Conservation (phyloP, 2,113 vertebrate species). For the Chlamydotis undulata region DNA sequence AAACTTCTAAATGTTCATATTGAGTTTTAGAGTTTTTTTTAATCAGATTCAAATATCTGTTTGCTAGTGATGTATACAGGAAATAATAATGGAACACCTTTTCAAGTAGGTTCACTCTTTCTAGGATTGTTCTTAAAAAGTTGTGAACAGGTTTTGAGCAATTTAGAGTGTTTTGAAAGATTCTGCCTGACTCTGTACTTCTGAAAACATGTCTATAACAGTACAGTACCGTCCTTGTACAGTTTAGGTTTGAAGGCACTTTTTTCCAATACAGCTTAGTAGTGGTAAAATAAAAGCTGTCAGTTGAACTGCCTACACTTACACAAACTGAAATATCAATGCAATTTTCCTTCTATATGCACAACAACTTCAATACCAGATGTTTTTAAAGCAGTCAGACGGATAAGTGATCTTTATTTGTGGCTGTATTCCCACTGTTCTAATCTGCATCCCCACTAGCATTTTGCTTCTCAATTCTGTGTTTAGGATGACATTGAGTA, state of each 20-base stretch:
- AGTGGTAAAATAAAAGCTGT: not conserved
- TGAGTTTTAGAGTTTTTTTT: not conserved
- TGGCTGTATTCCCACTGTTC: not conserved
- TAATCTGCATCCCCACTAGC: not conserved
- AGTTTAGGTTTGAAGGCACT: not conserved
- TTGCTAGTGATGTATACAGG: not conserved
- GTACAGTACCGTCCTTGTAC: not conserved
- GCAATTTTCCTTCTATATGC: not conserved
- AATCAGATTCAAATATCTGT: not conserved
- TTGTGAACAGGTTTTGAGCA: not conserved
- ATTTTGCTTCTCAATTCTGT: not conserved
- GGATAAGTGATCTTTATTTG: not conserved
- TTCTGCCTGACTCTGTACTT: not conserved
- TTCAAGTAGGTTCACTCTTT: not conserved
- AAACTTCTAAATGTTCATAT: not conserved
- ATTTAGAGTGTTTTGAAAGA: not conserved
- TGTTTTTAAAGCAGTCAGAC: not conserved
- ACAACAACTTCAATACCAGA: not conserved
- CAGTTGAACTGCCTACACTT: not conserved
- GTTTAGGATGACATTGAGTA: not conserved
- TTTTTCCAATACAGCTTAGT: not conserved
- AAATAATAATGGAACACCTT: not conserved
- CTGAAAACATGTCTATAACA: accelerated
- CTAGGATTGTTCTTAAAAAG: not conserved
- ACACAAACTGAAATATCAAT: not conserved